These are phyloP conservation scores for Lucinisca nassula DNA, from an alignment of 2,888 invertebrate species.

Conservation along the genomic window DNA sequence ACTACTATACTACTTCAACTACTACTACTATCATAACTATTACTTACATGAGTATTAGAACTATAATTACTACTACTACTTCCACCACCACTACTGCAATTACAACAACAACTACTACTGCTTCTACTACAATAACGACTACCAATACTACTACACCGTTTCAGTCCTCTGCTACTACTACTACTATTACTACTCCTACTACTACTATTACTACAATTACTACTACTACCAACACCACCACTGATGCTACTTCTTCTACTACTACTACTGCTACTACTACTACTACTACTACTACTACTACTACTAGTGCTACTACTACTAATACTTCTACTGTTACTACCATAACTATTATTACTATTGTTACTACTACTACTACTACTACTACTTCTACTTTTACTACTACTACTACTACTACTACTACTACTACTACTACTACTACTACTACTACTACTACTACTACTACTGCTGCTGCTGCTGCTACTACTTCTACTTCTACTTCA, in stretches of 20 bases:
- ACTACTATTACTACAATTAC: background rate
- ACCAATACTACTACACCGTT: background rate
- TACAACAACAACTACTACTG: no score
- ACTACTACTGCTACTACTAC: background rate
- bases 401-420: background rate
- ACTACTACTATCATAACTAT: background rate
- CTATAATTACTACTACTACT: background rate
- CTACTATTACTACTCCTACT: background rate
- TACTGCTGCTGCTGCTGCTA: background rate
- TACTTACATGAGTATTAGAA: background rate
- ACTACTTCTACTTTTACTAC: background rate
- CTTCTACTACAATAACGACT: background rate
- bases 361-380: background rate
- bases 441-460: slow-evolving; percentile 12
- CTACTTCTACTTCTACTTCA: no score
- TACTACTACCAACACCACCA: slow-evolving; percentile 6
- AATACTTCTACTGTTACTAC: background rate
- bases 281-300: background rate
- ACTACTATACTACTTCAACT: background rate
- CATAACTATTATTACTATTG: background rate
- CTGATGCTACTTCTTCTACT: background rate
- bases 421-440: background rate
- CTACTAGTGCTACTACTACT: background rate
- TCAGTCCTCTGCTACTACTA: background rate
- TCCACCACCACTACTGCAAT: background rate